phyloP scores from a whole-genome alignment of 1,140 invertebrate genomes.

The Aradophagus sp. region DNA sequence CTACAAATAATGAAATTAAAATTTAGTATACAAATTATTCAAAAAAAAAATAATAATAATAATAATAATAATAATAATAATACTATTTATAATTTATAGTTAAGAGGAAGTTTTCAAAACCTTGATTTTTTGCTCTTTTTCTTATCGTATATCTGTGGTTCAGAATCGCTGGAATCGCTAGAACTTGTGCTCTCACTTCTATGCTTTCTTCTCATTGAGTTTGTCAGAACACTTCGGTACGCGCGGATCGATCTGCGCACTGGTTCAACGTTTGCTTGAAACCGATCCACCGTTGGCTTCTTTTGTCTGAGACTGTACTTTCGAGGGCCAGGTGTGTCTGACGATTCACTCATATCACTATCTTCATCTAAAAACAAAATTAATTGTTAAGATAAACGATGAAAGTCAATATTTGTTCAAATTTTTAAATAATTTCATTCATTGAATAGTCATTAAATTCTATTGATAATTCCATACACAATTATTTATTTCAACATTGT shows the following conservation, averaged over 20 bases:
- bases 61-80: too few relatives aligned
- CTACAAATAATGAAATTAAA: too few relatives aligned
- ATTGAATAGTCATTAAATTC: too few relatives aligned
- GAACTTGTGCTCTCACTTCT: slow-evolving; percentile 71
- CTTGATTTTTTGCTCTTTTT: slow-evolving; percentile 73
- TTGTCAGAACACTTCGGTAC: slow-evolving; percentile 69
- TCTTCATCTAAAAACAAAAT: slow-evolving; percentile 62
- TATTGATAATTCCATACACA: too few relatives aligned
- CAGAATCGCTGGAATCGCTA: slow-evolving; percentile 70
- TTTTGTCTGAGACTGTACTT: slow-evolving; percentile 75
- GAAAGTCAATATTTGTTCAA: too few relatives aligned
- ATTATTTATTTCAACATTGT: too few relatives aligned
- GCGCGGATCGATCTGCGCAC: slow-evolving; percentile 70
- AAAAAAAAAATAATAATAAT: too few relatives aligned
- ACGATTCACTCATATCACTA: slow-evolving; percentile 72
- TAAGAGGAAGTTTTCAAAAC: too few relatives aligned
- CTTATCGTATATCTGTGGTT: slow-evolving; percentile 73
- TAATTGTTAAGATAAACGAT: too few relatives aligned
- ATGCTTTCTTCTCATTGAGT: slow-evolving; percentile 72
- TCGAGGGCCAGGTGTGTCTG: slow-evolving; percentile 70
- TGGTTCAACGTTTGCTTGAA: slow-evolving; percentile 74
- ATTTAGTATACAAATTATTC: too few relatives aligned
- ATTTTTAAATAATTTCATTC: too few relatives aligned
- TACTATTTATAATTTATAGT: too few relatives aligned
- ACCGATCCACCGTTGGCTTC: slow-evolving; percentile 75